These are phyloP conservation scores for Drosophila setosimentum DNA, from an alignment of 2,888 invertebrate species.

Conservation along the genomic window DNA sequence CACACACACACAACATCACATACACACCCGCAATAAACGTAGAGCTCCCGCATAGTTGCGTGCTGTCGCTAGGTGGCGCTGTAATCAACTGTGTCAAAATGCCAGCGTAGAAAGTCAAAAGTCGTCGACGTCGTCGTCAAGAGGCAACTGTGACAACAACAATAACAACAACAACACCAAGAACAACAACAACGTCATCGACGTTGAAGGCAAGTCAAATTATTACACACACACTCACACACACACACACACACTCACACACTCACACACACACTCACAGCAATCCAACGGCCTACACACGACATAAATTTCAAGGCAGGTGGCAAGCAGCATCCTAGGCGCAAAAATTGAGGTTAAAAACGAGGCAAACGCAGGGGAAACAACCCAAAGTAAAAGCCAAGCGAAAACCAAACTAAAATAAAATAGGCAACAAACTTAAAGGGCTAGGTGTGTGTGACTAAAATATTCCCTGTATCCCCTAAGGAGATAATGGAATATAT, in stretches of 20 bases:
- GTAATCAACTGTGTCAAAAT: constrained; percentile 80
- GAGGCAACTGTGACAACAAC: constrained; percentile 42
- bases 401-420: constrained; percentile 47
- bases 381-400: constrained; percentile 50
- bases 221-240: constrained; percentile 24
- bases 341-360: constrained; percentile 77
- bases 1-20: constrained; percentile 3
- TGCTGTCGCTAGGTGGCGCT: constrained; percentile 76
- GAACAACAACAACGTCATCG: constrained; percentile 27
- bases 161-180: constrained; percentile 11
- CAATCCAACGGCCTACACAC: constrained; percentile 23
- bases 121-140: constrained; percentile 62
- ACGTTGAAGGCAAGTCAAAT: constrained; percentile 61
- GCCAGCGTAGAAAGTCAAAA: constrained; percentile 76
- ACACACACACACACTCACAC: constrained; percentile 25
- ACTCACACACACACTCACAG: constrained; percentile 24
- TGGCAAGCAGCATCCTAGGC: constrained; percentile 68
- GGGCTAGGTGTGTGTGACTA: not conserved
- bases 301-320: constrained; percentile 69
- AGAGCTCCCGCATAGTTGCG: constrained; percentile 27
- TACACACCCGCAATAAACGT: not conserved
- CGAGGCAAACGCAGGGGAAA: constrained; percentile 47
- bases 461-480: constrained; percentile 10
- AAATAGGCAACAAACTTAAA: constrained; percentile 9
- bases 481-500: not conserved